A percentile compares a stretch with the other conserved stretches of the same genome.
These are phyloP conservation scores for Sylvietta virens DNA, from an alignment of 2,113 vertebrate species.

Conservation along the genomic window DNA sequence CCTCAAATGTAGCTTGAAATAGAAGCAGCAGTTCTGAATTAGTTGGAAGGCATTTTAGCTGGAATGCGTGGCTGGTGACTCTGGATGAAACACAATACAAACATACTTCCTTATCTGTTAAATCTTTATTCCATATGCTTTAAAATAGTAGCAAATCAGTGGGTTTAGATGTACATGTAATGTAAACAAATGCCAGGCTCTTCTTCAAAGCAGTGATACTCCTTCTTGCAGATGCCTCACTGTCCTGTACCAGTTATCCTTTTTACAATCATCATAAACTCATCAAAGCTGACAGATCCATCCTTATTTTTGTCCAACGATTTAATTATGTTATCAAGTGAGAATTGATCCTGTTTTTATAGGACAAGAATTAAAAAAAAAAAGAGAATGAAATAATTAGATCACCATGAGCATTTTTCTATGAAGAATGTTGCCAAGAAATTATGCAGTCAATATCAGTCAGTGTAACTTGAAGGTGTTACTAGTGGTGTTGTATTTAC, in stretches of 20 bases:
- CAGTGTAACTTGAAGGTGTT: not conserved
- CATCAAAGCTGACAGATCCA: slow-evolving; percentile 55
- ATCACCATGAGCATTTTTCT: not conserved
- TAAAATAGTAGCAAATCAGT: not conserved
- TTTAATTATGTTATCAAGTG: slow-evolving; percentile 55
- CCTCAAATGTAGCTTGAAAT: not conserved
- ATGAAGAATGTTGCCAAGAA: not conserved
- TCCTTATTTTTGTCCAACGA: slow-evolving; percentile 50
- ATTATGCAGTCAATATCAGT: not conserved
- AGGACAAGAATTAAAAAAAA: not conserved
- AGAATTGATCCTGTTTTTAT: slow-evolving; percentile 46
- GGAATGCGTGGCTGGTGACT: not conserved
- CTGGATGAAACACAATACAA: not conserved
- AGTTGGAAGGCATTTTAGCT: not conserved
- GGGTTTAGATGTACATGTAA: not conserved
- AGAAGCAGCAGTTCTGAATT: not conserved
- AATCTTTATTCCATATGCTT: slow-evolving; percentile 37
- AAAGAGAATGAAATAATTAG: not conserved
- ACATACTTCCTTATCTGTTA: not conserved
- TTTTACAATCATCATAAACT: slow-evolving; percentile 43
- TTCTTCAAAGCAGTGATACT: not conserved
- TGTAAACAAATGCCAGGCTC: not conserved
- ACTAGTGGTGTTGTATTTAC: not conserved
- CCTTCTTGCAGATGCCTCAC: not conserved
- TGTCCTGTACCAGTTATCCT: not conserved